Percentiles rank a stretch among this genome's conserved stretches.
Evolutionary conservation across 53 echinoderm and acorn worm genomes (phyloP).

Genomic region (Paelopatides confundens): DNA sequence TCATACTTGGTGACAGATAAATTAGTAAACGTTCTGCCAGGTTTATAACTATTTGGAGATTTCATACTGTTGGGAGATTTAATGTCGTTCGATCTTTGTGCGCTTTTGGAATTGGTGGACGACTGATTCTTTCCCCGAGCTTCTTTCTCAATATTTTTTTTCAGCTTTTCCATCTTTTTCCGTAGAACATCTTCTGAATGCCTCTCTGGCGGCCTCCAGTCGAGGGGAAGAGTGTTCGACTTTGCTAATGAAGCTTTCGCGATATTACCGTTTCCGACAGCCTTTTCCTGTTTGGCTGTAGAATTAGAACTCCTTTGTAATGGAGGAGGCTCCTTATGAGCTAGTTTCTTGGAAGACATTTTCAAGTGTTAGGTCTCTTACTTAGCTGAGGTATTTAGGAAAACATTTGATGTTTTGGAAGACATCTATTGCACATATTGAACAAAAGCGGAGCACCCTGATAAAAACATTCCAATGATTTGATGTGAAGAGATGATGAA

Average conservation of each 20-base stretch:
- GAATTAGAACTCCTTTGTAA: not conserved
- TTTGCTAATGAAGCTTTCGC: not conserved
- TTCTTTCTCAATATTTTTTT: slow-evolving; percentile 27
- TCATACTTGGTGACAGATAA: not conserved
- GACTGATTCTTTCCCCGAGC: not conserved
- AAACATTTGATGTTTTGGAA: not conserved
- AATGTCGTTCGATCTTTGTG: not conserved
- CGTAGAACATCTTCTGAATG: slow-evolving; percentile 29
- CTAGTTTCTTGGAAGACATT: slow-evolving; percentile 31
- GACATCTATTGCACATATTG: slow-evolving; percentile 35
- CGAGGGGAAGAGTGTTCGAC: not conserved
- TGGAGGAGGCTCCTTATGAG: not conserved
- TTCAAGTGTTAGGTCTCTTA: not conserved
- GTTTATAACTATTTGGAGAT: not conserved
- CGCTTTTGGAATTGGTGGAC: not conserved
- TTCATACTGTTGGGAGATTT: not conserved
- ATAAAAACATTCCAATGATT: not conserved
- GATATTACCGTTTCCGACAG: not conserved
- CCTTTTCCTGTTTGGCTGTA: not conserved
- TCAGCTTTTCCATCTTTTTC: slow-evolving; percentile 29
- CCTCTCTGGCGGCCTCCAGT: slow-evolving; percentile 25
- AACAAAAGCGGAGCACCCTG: not conserved
- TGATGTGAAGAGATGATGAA: not conserved
- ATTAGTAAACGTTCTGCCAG: slow-evolving; percentile 8
- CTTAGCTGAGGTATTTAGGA: not conserved